These are phyloP conservation scores for Bubo blakistoni DNA, from an alignment of 2,113 vertebrate species.

Conservation along the genomic window DNA sequence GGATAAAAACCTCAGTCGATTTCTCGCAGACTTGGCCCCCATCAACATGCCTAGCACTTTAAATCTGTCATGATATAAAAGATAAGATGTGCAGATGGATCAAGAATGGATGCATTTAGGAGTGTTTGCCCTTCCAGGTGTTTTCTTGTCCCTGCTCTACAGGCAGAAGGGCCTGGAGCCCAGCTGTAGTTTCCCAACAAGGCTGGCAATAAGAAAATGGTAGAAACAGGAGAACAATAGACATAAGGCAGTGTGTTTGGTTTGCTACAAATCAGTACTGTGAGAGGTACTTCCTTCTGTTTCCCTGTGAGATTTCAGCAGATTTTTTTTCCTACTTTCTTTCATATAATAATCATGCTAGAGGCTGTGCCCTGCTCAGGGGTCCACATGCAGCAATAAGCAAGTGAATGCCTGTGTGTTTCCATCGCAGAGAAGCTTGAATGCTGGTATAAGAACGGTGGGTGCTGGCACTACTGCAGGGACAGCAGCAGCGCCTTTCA, in stretches of 20 bases:
- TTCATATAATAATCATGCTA: fast-evolving
- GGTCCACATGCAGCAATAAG: fast-evolving
- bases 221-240: neutral
- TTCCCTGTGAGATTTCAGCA: neutral
- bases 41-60: neutral
- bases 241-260: too few species aligned
- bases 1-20: neutral
- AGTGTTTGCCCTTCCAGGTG: neutral
- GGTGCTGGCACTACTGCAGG: slow-evolving; percentile 78
- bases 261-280: neutral
- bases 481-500: neutral
- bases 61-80: neutral
- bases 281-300: neutral
- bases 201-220: neutral
- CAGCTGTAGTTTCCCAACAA: neutral
- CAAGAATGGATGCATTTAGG: neutral
- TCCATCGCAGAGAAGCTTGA: slow-evolving; percentile 52
- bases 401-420: neutral
- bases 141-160: neutral
- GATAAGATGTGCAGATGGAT: neutral
- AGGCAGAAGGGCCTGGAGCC: neutral
- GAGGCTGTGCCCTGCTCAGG: neutral
- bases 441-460: slow-evolving; percentile 76
- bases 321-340: neutral
- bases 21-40: neutral